A percentile compares a stretch with the other conserved stretches of the same genome.
Evolutionary conservation across 2,888 invertebrate species (phyloP).

Genomic region (Alloplasta piceator): DNA sequence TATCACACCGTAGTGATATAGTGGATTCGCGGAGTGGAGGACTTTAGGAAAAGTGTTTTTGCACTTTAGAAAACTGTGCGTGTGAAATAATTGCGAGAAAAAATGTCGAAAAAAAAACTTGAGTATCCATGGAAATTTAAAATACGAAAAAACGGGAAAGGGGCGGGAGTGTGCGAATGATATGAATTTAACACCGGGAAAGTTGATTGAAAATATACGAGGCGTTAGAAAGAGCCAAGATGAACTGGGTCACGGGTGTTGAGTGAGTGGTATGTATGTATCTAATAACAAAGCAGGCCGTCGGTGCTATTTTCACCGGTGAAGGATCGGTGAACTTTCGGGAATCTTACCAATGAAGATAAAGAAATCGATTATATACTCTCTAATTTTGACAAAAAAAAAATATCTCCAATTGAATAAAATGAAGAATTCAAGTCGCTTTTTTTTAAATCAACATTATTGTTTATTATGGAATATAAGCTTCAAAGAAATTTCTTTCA

Average conservation of each 20-base stretch:
- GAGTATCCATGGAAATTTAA: conserved; percentile 27
- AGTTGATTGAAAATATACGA: conserved; percentile 55
- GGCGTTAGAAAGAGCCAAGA: conserved; percentile 29
- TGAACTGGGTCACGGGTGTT: conserved; percentile 59
- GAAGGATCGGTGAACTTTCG: conserved; percentile 61
- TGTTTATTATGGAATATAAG: conserved; percentile 64
- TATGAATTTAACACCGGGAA: conserved; percentile 54
- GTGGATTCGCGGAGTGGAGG: conserved; percentile 61
- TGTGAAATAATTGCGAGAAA: background rate
- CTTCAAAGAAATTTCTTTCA: conserved; percentile 60
- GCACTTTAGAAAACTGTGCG: conserved; percentile 38
- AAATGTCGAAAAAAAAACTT: conserved; percentile 28
- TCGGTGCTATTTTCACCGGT: conserved; percentile 60
- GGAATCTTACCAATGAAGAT: conserved; percentile 57
- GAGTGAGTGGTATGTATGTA: conserved; percentile 54
- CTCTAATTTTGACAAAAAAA: conserved; percentile 24
- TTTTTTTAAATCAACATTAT: conserved; percentile 58
- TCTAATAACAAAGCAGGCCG: conserved; percentile 65
- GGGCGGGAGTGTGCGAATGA: conserved; percentile 14
- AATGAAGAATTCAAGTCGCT: conserved; percentile 8
- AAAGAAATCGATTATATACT: conserved; percentile 55
- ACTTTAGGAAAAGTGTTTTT: conserved; percentile 51
- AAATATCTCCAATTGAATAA: background rate
- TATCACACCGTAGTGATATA: conserved; percentile 64
- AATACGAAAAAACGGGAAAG: background rate